Conservation (phyloP, 2,888 invertebrate genomes). For the Eurytoma californica region DNA sequence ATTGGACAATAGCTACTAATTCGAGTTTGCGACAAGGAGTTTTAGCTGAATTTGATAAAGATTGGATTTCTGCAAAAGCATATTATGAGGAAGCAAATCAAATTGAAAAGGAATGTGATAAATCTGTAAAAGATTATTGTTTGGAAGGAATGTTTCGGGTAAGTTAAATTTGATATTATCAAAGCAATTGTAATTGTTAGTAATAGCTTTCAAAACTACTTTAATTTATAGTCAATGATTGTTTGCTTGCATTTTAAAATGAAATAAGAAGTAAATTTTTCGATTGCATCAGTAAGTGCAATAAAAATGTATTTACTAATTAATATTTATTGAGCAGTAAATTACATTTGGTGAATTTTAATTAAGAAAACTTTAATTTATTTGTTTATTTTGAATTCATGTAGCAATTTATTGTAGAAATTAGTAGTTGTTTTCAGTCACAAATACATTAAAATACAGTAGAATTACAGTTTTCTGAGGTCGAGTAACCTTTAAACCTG, state of each 20-base stretch:
- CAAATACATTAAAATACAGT: slow-evolving; percentile 7
- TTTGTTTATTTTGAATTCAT: neutral
- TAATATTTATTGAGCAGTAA: too few relatives aligned
- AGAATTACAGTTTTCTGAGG: slow-evolving; percentile 22
- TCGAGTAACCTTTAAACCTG: slow-evolving; percentile 11
- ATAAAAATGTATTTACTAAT: too few relatives aligned
- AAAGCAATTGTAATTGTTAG: too few relatives aligned
- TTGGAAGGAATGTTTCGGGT: slow-evolving; percentile 61
- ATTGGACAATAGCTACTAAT: slow-evolving; percentile 6
- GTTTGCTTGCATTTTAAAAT: neutral
- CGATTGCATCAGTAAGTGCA: too few relatives aligned
- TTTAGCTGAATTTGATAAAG: slow-evolving; percentile 68
- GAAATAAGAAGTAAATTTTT: too few relatives aligned
- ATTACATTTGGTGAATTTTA: too few relatives aligned
- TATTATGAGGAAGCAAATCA: slow-evolving; percentile 63
- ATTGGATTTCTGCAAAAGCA: slow-evolving; percentile 66
- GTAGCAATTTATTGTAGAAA: slow-evolving; percentile 5
- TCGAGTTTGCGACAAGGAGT: slow-evolving; percentile 63
- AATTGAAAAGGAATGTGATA: slow-evolving; percentile 54
- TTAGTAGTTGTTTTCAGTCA: slow-evolving; percentile 1
- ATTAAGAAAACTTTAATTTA: too few relatives aligned
- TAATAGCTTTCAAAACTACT: too few relatives aligned
- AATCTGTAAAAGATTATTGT: slow-evolving; percentile 72
- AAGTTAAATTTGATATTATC: neutral
- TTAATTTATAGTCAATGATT: too few relatives aligned